Percentiles rank a stretch among this genome's conserved stretches.
phyloP scores from a whole-genome alignment of 2,113 vertebrate genomes.

The Cyanoderma ruficeps region DNA sequence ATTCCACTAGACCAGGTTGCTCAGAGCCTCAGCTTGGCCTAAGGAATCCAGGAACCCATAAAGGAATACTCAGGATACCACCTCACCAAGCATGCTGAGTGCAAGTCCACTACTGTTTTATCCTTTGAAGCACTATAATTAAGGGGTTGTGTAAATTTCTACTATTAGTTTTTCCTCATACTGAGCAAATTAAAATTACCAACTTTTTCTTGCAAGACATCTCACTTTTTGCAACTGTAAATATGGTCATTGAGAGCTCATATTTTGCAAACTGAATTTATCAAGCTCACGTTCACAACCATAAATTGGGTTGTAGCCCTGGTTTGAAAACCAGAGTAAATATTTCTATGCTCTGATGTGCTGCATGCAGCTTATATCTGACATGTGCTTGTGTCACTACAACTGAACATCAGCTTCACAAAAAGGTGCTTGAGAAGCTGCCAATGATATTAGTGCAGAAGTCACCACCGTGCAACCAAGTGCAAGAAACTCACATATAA shows the following conservation, averaged over 20 bases:
- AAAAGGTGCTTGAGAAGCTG: neutral
- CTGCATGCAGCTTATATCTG: neutral
- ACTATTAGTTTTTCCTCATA: neutral
- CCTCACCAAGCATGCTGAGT: neutral
- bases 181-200: neutral
- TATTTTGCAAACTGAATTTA: neutral
- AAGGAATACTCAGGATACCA: neutral
- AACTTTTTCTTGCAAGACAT: neutral
- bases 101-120: neutral
- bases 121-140: neutral
- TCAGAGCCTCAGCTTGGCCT: neutral
- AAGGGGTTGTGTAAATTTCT: neutral
- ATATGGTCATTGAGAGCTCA: neutral
- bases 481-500: neutral
- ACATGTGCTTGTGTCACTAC: accelerated
- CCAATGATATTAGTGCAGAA: neutral
- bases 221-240: neutral
- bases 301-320: neutral
- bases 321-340: neutral
- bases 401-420: neutral
- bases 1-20: neutral
- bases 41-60: neutral
- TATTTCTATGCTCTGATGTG: neutral
- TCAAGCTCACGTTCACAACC: neutral
- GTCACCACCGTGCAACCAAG: neutral